Evolutionary conservation across 2,113 vertebrate species (phyloP).

Genomic region (Gallinago jamesoni): DNA sequence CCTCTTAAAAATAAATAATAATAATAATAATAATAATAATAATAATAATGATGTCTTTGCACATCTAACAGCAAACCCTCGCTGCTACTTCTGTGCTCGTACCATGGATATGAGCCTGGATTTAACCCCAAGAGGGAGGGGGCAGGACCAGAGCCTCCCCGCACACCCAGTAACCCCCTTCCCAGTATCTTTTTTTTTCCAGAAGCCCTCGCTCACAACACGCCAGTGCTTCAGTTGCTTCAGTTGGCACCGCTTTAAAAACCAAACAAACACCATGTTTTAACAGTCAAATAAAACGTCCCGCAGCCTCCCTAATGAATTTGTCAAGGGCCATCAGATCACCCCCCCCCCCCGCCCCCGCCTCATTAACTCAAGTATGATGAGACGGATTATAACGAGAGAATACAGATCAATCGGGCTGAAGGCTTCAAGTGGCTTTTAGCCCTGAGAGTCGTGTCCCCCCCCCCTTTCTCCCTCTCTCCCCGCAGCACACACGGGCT

Average conservation of each 20-base stretch:
- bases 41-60: neutral
- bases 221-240: slow-evolving; percentile 52
- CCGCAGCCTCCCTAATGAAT: slow-evolving; percentile 84
- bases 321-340: slow-evolving; percentile 81
- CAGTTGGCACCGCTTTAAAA: slow-evolving; percentile 76
- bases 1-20: neutral
- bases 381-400: slow-evolving; percentile 80
- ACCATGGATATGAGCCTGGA: neutral
- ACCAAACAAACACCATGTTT: slow-evolving; percentile 83
- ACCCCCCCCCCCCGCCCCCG: slow-evolving; percentile 74
- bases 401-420: slow-evolving; percentile 81
- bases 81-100: neutral
- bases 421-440: slow-evolving; percentile 80
- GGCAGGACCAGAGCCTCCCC: neutral
- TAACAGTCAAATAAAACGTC: slow-evolving; percentile 82
- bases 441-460: slow-evolving; percentile 64
- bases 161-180: neutral
- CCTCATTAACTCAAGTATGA: slow-evolving; percentile 87
- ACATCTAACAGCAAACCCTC: neutral
- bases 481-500: neutral
- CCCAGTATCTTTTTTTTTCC: neutral
- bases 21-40: no score
- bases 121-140: neutral
- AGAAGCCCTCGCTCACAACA: slow-evolving; percentile 48
- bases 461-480: slow-evolving; percentile 35